A percentile compares a stretch with the other conserved stretches of the same genome.
Conservation (phyloP, 2,888 invertebrate genomes). For the Drosophila aldrichi region DNA sequence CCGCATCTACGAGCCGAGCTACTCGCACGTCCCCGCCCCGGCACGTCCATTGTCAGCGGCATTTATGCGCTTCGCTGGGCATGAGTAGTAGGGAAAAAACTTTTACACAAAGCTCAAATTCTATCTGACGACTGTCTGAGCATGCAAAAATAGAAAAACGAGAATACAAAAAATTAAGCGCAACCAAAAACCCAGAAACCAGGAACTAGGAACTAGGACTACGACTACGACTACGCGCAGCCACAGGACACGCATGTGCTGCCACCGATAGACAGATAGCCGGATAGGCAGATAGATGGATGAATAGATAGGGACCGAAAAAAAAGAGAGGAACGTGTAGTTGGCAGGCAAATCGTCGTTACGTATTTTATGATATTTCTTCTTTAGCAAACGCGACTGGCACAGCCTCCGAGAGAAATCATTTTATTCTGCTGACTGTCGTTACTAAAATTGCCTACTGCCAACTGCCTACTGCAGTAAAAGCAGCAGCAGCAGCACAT, state of each 20-base stretch:
- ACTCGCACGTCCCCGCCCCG: neutral
- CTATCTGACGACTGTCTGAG: conserved; percentile 71
- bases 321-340: conserved; percentile 21
- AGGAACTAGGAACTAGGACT: conserved; percentile 19
- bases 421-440: conserved; percentile 78
- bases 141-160: conserved; percentile 67
- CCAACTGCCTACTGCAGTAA: conserved; percentile 21
- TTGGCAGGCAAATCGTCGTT: conserved; percentile 74
- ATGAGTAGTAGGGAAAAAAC: conserved; percentile 53
- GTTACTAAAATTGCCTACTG: conserved; percentile 78
- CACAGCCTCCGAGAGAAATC: conserved; percentile 58
- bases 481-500: neutral
- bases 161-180: conserved; percentile 43
- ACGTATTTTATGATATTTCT: conserved; percentile 75
- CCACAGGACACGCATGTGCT: conserved; percentile 63
- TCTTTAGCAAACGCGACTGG: conserved; percentile 31
- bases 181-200: conserved; percentile 31
- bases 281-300: conserved; percentile 5
- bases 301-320: conserved; percentile 12
- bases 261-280: conserved; percentile 17
- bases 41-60: conserved; percentile 73
- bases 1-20: neutral
- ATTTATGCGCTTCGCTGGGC: conserved; percentile 74
- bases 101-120: conserved; percentile 77
- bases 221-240: conserved; percentile 11